Evolutionary conservation across 2,113 vertebrate genomes (phyloP), one percentile per base, ranked within the genome.

Genomic region (Orcinus orca): DNA sequence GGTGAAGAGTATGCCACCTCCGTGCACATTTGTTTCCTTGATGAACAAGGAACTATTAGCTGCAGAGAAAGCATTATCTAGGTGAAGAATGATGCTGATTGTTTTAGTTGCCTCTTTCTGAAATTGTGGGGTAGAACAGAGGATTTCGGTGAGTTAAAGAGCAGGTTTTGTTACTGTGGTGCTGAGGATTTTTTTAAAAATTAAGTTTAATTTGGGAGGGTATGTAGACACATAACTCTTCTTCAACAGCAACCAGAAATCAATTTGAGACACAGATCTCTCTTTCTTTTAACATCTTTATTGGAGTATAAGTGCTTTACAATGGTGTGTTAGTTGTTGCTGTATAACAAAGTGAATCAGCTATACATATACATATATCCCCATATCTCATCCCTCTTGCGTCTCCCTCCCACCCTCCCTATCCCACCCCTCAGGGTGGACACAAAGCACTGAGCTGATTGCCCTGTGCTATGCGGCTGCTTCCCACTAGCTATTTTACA

Each of bases 41-140:
- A 99, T 98, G 98, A 99, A 98, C 98, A 99, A 97, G 98, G 98
- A 97, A 97, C 98, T 98, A 99, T 98, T 98, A 98, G 98, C 96
- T 50, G 88, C 97, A 55, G 88, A 97, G 98, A 97, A 98, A 96
- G 98, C 98, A 95, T 98, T 98, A 98, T 98, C 98, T 98, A 96
- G 88, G 96, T 98, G 98, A 99, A 98, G 98, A 98, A 98, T 97
- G 98, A 97, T 71, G 93, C 92, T 5, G 93, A 98, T 96, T 97
- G 97, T 97, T 97, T 97, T 90, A 33, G 97, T 97, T 90, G 96
- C 96, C 98, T 97, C 98, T 94, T 94, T 92, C 94, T 41, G 41
- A 94, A 94, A 97, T 83, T 84, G 95, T 15, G 88, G 95, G 93
- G 95, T 81, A 96, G 96, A 67, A 90, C 89, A 15, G 12, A 89